phyloP scores from a whole-genome alignment of 2,888 invertebrate species.

The Polietes domitor region DNA sequence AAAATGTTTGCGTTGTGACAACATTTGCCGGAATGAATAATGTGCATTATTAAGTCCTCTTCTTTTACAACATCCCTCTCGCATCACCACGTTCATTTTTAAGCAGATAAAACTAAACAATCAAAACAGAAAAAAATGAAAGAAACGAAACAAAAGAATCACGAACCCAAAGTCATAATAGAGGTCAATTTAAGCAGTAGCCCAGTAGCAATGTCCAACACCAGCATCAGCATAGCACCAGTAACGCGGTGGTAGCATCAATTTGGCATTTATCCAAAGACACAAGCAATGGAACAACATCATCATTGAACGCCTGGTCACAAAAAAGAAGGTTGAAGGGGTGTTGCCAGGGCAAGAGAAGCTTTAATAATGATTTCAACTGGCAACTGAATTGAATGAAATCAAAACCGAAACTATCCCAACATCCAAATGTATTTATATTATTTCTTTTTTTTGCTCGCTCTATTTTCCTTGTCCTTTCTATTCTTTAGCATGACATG shows the following conservation, averaged over 20 bases:
- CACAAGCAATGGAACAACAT: neutral
- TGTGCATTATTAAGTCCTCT: neutral
- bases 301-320: too few species aligned
- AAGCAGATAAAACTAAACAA: neutral
- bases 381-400: neutral
- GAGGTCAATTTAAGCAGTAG: neutral
- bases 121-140: neutral
- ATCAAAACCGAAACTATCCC: neutral
- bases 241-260: neutral
- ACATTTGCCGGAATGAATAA: neutral
- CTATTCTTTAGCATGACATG: neutral
- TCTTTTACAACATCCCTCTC: neutral
- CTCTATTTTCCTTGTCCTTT: neutral
- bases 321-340: neutral
- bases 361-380: neutral
- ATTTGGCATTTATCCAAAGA: conserved; percentile 1
- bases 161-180: neutral
- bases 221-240: neutral
- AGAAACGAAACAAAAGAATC: neutral
- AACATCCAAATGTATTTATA: neutral
- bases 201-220: neutral
- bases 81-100: neutral
- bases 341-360: neutral
- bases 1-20: neutral
- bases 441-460: neutral